phyloP scores from a whole-genome alignment of 2,888 invertebrate species.

The Drosophila rellima region DNA sequence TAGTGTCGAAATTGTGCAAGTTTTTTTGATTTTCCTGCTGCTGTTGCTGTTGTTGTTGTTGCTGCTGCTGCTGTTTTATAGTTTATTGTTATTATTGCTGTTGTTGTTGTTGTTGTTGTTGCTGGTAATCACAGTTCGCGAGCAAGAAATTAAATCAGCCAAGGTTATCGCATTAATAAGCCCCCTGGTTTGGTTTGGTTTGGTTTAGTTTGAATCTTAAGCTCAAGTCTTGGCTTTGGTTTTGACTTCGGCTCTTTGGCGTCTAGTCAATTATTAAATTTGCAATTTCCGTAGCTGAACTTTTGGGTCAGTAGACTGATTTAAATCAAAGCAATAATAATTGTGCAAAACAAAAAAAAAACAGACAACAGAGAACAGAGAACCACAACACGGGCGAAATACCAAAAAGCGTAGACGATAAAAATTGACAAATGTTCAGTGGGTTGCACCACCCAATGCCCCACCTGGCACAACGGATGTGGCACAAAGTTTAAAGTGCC shows the following conservation, averaged over 20 bases:
- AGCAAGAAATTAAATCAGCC: constrained; percentile 80
- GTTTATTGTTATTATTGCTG: constrained; percentile 37
- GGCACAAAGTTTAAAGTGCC: constrained; percentile 63
- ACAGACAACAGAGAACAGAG: constrained; percentile 1
- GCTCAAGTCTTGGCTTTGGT: constrained; percentile 18
- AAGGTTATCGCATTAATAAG: constrained; percentile 82
- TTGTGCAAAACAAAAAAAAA: constrained; percentile 62
- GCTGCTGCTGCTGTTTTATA: constrained; percentile 42
- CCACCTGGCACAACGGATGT: constrained; percentile 60
- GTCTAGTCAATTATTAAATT: constrained; percentile 83
- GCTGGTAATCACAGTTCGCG: constrained; percentile 65
- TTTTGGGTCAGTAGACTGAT: constrained; percentile 84
- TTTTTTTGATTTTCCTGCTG: constrained; percentile 49
- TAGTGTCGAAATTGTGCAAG: constrained; percentile 82
- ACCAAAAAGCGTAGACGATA: constrained; percentile 43
- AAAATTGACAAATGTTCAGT: constrained; percentile 72
- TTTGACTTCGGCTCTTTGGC: constrained; percentile 42
- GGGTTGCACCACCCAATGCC: constrained; percentile 18
- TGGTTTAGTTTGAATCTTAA: constrained; percentile 33
- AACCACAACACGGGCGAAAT: constrained; percentile 55
- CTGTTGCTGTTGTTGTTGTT: constrained; percentile 19
- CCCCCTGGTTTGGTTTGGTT: constrained; percentile 65
- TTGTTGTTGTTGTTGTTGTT: constrained; percentile 27
- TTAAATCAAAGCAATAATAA: constrained; percentile 84
- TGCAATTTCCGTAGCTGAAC: constrained; percentile 85